Base-by-base conservation (phyloP, 2,113 vertebrate species). In the Triplophysa siluroides region DNA sequence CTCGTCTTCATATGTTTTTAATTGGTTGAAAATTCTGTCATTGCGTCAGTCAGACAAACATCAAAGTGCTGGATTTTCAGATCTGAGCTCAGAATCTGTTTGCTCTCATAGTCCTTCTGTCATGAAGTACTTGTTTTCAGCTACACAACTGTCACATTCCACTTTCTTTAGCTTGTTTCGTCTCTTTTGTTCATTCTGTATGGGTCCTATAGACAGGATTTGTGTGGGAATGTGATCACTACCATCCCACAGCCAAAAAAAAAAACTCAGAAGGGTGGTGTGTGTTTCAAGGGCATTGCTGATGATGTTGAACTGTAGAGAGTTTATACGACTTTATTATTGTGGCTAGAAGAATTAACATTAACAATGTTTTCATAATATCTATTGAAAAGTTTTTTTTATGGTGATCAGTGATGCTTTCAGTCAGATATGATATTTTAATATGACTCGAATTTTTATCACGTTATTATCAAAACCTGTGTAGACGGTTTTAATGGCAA, bases 91-190 rank as follows among this genome's bases (percentile, higher is more conserved):
- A 10, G 43, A 52, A 24, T 19, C 33, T 54, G 50, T 45, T 45
- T 19, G 69, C 43, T 62, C 8, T 62, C 41, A 76, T n/a, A 41
- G 38, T 13, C n/a, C 4, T 47, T 24, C 38, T 76, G 52, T 29
- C 66, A 47, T 7, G 21, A 19, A 76, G 16, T 78, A 33, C 56
- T 62, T 63, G 69, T 62, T 78, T 73, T 62, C 70, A 47, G 68
- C 70, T 54, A 16, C 41, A 66, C 66, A 74, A 81, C 65, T 69
- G 29, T 54, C 60, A 41, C 21, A 14, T 11, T 72, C 24, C 33
- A 0, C 9, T 74, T 38, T 72, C 43, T 38, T 79, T 24, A 62
- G 61, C 75, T 52, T 67, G n/a, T 56, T 78, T 66, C 38, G 62
- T 73, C 33, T 64, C 29, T 21, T 60, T 29, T 52, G n/a, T 69